Percentiles rank a stretch among this genome's conserved stretches.
These are phyloP conservation scores for Cotesia vestalis DNA, from an alignment of 1,140 invertebrate genomes.

Conservation along the genomic window DNA sequence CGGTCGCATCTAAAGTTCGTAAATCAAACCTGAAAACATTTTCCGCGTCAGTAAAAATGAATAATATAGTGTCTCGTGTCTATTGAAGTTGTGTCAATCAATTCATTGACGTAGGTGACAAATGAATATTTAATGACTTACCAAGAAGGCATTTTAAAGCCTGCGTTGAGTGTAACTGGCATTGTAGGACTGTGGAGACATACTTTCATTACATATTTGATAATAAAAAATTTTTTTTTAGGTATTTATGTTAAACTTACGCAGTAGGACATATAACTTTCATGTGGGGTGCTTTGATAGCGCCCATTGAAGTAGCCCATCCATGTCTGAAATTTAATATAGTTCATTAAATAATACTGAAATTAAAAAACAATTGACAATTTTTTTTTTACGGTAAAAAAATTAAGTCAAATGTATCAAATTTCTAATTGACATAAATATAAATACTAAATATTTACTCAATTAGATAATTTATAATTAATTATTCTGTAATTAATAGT, in stretches of 20 bases:
- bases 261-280: constrained; percentile 96
- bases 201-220: neutral
- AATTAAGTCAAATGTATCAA: too few relatives aligned
- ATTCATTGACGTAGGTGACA: constrained; percentile 13
- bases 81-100: constrained; percentile 23
- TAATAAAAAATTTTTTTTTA: neutral
- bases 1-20: constrained; percentile 80
- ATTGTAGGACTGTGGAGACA: constrained; percentile 75
- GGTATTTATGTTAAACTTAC: constrained; percentile 63
- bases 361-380: too few relatives aligned
- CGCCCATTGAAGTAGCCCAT: constrained; percentile 87
- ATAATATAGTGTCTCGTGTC: constrained; percentile 13
- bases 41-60: neutral
- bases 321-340: constrained; percentile 78
- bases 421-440: too few relatives aligned
- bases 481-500: too few relatives aligned
- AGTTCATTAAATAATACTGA: neutral
- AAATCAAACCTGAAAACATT: constrained; percentile 79
- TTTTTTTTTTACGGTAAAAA: too few relatives aligned
- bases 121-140: constrained; percentile 48
- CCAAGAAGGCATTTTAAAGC: constrained; percentile 95
- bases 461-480: too few relatives aligned
- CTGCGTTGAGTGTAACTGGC: constrained; percentile 92
- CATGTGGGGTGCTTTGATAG: constrained; percentile 81
- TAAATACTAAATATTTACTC: too few relatives aligned